Conservation (phyloP, 2,113 vertebrate species). For the Perca schrenkii region DNA sequence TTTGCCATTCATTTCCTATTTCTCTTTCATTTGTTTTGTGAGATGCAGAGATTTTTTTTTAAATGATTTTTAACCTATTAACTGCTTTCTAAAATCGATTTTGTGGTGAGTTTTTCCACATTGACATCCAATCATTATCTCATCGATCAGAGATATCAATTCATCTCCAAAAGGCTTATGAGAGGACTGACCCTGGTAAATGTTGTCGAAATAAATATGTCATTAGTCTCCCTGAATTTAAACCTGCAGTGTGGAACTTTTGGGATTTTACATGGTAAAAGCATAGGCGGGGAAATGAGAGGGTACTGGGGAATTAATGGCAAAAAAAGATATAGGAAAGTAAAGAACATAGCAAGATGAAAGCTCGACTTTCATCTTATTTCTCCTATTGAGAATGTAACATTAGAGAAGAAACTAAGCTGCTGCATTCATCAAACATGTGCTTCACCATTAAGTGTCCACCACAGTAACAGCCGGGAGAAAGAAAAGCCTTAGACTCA, state of each 20-base stretch:
- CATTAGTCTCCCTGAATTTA: constrained; percentile 16
- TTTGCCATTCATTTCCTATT: neutral
- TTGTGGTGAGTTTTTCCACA: neutral
- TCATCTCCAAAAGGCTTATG: neutral
- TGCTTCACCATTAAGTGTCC: constrained; percentile 20
- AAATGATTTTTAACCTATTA: neutral
- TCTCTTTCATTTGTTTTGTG: neutral
- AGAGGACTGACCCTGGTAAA: neutral
- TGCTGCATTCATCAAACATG: constrained; percentile 19
- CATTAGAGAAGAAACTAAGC: neutral
- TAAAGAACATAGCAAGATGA: constrained; percentile 18
- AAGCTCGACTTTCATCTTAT: constrained; percentile 37
- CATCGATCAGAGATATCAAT: neutral
- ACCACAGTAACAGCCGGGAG: neutral
- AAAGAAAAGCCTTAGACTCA: constrained; percentile 39
- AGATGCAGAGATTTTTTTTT: neutral
- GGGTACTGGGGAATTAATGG: neutral
- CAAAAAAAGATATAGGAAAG: constrained; percentile 1
- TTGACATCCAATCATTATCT: neutral
- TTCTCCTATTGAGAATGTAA: constrained; percentile 28
- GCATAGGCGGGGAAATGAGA: constrained; percentile 7
- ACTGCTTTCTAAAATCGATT: neutral
- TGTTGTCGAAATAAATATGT: neutral
- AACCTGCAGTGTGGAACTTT: neutral
- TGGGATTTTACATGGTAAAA: neutral